Percentiles rank a stretch among this genome's conserved stretches.
These are phyloP conservation scores for Syngnathus floridae DNA, from an alignment of 2,113 vertebrate genomes.

Conservation along the genomic window DNA sequence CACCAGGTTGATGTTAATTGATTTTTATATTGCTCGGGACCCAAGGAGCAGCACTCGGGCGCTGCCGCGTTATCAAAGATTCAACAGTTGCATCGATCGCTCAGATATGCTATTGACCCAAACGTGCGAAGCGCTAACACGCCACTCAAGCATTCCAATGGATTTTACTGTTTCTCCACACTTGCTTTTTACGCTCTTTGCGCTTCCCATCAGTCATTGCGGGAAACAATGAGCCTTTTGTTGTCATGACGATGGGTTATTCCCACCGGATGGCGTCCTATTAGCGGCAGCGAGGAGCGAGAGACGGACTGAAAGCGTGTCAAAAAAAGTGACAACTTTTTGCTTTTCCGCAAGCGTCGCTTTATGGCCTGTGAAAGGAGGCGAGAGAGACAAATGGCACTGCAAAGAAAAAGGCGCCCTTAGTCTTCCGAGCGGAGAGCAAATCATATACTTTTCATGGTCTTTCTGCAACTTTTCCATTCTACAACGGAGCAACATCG, in stretches of 20 bases:
- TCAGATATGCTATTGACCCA: slow-evolving; percentile 20
- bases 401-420: background rate
- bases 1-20: slow-evolving; percentile 38
- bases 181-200: background rate
- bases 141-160: slow-evolving; percentile 14
- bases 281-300: slow-evolving; percentile 9
- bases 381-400: background rate
- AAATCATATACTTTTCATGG: background rate
- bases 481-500: background rate
- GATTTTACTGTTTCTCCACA: background rate
- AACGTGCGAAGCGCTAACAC: background rate
- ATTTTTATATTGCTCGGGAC: slow-evolving; percentile 35
- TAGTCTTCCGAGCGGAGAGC: background rate
- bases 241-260: slow-evolving; percentile 23
- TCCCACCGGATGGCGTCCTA: slow-evolving; percentile 27
- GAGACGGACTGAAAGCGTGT: slow-evolving; percentile 21
- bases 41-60: background rate
- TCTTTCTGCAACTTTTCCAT: background rate
- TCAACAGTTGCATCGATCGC: slow-evolving; percentile 18
- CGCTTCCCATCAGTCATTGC: background rate
- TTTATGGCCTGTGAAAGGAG: slow-evolving; percentile 7
- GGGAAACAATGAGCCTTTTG: slow-evolving; percentile 13
- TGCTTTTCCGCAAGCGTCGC: background rate
- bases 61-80: slow-evolving; percentile 21
- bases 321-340: slow-evolving; percentile 18